Evolutionary conservation across 2,113 vertebrate species (phyloP), one percentile per base, ranked within the genome.

Genomic region (Polyodon spathula): DNA sequence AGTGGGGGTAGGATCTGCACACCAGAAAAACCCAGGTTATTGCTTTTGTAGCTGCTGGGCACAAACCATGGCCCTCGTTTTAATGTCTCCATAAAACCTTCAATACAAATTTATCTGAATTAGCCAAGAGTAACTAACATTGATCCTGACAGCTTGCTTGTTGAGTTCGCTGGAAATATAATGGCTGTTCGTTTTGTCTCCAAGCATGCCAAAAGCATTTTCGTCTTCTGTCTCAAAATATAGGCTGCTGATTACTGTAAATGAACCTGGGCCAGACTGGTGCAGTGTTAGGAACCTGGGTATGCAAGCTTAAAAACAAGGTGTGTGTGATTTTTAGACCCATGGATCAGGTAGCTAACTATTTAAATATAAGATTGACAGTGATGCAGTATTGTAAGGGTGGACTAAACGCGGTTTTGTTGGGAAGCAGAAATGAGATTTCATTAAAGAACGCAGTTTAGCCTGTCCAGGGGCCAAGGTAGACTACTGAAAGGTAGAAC

Each of bases 111-210:
- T 62, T 15, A 58, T 59, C 54, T 44, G 40, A 62, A 58, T 56
- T 55, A 40, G 42, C 57, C 42, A 14, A 6, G 4, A 14, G 58
- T 48, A 41, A 64, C 40, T 40, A 52, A 58, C 58, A 62, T 52
- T 41, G 59, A 42, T 8, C 59, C 62, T 37, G 16, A 48, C 17
- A 8, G n/a, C 40, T 14, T 40, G 56, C 37, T 46, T 54, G 60
- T 64, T 63, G 37, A 37, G 55, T 40, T 65, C 40, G 65, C 40
- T 16, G 54, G 66, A 48, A 66, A 43, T 61, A 69, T n/a, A 10
- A 44, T 46, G 27, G 37, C 51, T 46, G 60, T 12, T 40, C 56
- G 66, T 59, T 40, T 42, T 42, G 8, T 59, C 9, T 17, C n/a
- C 39, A 44, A 41, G n/a, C 40, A 3, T 2, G 16, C 6, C 10